These are phyloP conservation scores for Dendrocopos noguchii DNA, from an alignment of 2,113 vertebrate species.

Conservation along the genomic window DNA sequence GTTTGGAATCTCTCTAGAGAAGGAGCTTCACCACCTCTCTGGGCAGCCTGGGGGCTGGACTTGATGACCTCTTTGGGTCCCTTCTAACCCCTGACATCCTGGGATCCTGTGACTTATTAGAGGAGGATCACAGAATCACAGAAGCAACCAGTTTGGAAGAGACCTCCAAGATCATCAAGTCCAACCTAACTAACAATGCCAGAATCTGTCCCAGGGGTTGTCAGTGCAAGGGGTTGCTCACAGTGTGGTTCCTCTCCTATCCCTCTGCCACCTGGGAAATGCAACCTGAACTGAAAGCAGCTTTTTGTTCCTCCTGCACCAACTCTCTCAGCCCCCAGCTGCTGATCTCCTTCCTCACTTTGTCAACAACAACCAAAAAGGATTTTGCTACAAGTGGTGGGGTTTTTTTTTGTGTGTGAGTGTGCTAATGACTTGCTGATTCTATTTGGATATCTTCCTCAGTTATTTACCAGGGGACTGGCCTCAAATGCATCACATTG, in stretches of 20 bases:
- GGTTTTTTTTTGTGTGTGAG: not conserved
- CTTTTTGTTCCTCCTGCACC: not conserved
- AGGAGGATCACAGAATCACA: not conserved
- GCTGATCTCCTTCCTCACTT: not conserved
- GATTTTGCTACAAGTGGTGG: not conserved
- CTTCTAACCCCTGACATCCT: too few relatives aligned
- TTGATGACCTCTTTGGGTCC: too few relatives aligned
- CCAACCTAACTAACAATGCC: not conserved
- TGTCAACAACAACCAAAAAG: not conserved
- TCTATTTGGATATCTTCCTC: not conserved
- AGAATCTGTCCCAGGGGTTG: not conserved
- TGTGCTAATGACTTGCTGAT: not conserved
- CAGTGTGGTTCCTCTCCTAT: not conserved
- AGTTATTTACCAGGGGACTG: slow-evolving; percentile 3
- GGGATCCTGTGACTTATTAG: not conserved
- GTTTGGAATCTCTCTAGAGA: too few relatives aligned
- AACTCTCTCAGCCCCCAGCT: not conserved
- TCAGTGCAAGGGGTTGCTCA: not conserved
- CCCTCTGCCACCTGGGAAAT: not conserved
- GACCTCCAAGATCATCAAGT: too few relatives aligned
- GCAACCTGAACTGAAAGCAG: not conserved
- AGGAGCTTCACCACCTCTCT: too few relatives aligned
- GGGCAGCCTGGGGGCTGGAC: too few relatives aligned
- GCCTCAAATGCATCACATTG: not conserved
- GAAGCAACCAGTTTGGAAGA: too few relatives aligned